Percentiles rank a stretch among this genome's conserved stretches.
Evolutionary conservation across 2,888 invertebrate species (phyloP).

Genomic region (Stegana nigrithorax): DNA sequence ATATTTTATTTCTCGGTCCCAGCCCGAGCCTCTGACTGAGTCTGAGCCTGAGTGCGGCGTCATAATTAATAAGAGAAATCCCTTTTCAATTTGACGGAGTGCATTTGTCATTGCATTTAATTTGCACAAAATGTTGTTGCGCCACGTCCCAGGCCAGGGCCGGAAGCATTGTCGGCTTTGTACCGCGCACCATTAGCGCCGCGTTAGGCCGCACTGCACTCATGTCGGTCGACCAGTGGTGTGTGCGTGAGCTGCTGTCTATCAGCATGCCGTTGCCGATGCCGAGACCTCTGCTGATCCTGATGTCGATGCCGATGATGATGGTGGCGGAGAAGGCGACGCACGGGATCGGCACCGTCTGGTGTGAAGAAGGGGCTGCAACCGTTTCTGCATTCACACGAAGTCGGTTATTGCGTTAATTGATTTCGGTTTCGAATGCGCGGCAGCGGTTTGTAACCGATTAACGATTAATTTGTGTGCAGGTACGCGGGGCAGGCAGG

Average conservation of each 20-base stretch:
- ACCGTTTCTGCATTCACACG: neutral
- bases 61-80: slow-evolving; percentile 65
- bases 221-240: too few relatives aligned
- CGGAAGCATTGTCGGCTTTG: slow-evolving; percentile 36
- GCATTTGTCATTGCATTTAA: slow-evolving; percentile 62
- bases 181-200: too few relatives aligned
- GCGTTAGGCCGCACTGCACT: slow-evolving; percentile 20
- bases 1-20: too few relatives aligned
- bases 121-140: slow-evolving; percentile 37
- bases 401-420: neutral
- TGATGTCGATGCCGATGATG: too few relatives aligned
- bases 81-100: slow-evolving; percentile 64
- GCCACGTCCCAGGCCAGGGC: slow-evolving; percentile 23
- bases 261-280: too few relatives aligned
- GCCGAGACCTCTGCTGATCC: too few relatives aligned
- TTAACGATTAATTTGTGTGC: too few relatives aligned
- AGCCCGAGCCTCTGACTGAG: neutral
- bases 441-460: too few relatives aligned
- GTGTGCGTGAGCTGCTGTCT: too few relatives aligned
- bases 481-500: too few relatives aligned
- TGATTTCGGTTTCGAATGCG: neutral
- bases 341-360: slow-evolving; percentile 39
- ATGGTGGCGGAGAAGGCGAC: too few relatives aligned
- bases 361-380: slow-evolving; percentile 60
- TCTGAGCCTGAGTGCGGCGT: slow-evolving; percentile 45